Base-by-base conservation (phyloP, 2,113 vertebrate genomes). In the Paedocypris sp. region DNA sequence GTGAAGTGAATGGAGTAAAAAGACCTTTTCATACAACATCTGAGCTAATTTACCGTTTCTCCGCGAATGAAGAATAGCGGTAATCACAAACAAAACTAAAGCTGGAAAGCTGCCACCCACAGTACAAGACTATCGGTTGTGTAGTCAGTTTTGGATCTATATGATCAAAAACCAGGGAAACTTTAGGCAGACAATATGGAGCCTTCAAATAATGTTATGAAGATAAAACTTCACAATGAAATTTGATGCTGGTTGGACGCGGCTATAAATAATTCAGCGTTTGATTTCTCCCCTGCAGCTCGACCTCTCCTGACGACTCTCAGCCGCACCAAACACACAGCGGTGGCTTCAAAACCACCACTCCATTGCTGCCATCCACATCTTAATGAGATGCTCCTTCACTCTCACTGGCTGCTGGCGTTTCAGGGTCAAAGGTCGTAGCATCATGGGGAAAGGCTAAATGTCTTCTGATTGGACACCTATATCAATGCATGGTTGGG, bases 221-320 rank as follows among this genome's bases (percentile, higher is more conserved):
- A 39, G 19, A 32, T 36, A 65, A 61, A 65, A 42, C 26, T 57
- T 56, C 33, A 33, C 32, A 42, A 29, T 19, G 36, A 33, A 48
- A 65, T 41, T 70, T 68, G 56, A 65, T 33, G 56, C 53, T 52
- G 60, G 39, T 58, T 57, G 22, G 25, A 26, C 16, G 64, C 35
- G 12, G 50, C 64, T 64, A 69, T 73, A 51, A 75, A 78, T 77
- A 69, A 76, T 70, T 59, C 66, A 78, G 60, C 47, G 56, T 58
- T 67, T 64, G 54, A 66, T 62, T 70, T 66, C 58, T 65, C 47
- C 67, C 38, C 64, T 49, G 70, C 50, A 47, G 56, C 59, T 63
- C 60, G 62, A 60, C 18, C 71, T 62, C 60, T 36, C 50, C 56
- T 59, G 67, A 61, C 46, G 57, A 59, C 45, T 58, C 38, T 38